Conservation (phyloP, 1,140 invertebrate species). For the Amphibalanus amphitrite region DNA sequence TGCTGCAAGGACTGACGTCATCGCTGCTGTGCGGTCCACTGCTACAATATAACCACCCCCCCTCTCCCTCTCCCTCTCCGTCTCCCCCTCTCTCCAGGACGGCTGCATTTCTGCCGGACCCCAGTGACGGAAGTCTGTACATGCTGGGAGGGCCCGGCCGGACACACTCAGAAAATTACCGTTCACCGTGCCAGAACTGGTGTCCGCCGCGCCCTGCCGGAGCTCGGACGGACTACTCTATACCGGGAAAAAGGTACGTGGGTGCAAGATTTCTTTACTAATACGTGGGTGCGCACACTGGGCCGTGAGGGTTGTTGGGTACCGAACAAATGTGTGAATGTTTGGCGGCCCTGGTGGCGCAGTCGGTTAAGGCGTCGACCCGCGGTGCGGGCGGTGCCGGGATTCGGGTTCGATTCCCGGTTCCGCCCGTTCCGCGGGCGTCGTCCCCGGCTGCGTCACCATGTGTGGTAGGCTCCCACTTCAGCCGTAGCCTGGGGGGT, state of each 20-base stretch:
- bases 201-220: slow-evolving; percentile 80
- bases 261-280: neutral
- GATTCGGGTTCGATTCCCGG: too few species aligned
- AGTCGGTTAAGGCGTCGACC: too few species aligned
- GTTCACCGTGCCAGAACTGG: slow-evolving; percentile 94
- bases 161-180: slow-evolving; percentile 80
- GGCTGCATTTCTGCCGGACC: neutral
- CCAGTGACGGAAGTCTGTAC: neutral
- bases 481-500: too few species aligned
- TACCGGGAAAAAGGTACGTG: slow-evolving; percentile 33
- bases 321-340: neutral
- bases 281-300: neutral
- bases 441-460: too few species aligned
- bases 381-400: too few species aligned
- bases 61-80: too few species aligned
- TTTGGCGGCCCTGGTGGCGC: too few species aligned
- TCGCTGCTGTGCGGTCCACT: too few species aligned
- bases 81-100: neutral
- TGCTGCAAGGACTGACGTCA: too few species aligned
- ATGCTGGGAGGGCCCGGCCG: slow-evolving; percentile 37
- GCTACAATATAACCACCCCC: too few species aligned
- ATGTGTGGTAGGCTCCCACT: too few species aligned
- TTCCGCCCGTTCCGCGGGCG: too few species aligned
- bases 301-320: slow-evolving; percentile 1
- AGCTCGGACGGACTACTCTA: slow-evolving; percentile 91